Conservation (phyloP, 2,888 invertebrate genomes). For the Tiliacea aurago region DNA sequence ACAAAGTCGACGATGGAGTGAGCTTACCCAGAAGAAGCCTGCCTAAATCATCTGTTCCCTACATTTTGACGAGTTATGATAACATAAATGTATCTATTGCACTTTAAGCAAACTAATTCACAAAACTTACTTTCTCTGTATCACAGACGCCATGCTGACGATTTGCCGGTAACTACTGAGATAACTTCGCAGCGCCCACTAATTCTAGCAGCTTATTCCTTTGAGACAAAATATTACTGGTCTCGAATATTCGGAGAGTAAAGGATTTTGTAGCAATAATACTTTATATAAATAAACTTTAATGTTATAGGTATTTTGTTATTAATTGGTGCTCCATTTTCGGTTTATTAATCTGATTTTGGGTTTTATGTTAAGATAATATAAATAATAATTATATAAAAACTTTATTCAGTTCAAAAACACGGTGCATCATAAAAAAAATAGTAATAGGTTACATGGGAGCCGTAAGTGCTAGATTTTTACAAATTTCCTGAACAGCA, state of each 20-base stretch:
- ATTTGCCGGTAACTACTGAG: slow-evolving; percentile 34
- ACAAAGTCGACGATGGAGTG: too few species aligned
- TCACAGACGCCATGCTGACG: slow-evolving; percentile 16
- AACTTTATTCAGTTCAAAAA: too few species aligned
- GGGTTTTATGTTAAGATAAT: background rate
- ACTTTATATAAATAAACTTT: slow-evolving; percentile 4
- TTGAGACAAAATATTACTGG: slow-evolving; percentile 6
- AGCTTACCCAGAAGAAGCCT: too few species aligned
- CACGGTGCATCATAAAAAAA: too few species aligned
- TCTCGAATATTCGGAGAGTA: background rate
- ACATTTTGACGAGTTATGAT: too few species aligned
- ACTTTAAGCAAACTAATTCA: background rate
- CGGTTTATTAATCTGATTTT: background rate
- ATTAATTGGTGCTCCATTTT: background rate
- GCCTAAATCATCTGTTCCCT: too few species aligned
- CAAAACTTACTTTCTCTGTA: background rate
- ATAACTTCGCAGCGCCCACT: slow-evolving; percentile 34
- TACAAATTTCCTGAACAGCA: too few species aligned
- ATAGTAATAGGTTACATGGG: too few species aligned
- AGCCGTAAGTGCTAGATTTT: too few species aligned
- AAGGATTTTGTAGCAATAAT: slow-evolving; percentile 6
- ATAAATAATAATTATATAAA: too few species aligned
- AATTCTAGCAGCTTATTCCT: slow-evolving; percentile 24
- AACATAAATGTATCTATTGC: too few species aligned
- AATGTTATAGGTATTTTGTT: background rate